phyloP scores from a whole-genome alignment of 2,797 vertebrate genomes.

The Cynopterus sphinx region DNA sequence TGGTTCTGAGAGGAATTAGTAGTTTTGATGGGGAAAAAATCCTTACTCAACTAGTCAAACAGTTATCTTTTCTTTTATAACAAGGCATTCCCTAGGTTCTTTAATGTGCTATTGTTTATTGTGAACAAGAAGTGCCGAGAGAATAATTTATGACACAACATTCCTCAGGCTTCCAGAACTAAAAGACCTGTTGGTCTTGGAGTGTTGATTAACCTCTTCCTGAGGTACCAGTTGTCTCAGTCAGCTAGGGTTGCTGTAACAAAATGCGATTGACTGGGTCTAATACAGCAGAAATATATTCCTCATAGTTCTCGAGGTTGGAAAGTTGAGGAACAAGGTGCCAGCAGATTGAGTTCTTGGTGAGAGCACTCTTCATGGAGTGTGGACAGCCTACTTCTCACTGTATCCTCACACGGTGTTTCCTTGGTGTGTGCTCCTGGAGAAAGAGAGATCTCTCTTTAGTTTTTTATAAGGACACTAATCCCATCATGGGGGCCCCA shows the following conservation, averaged over 20 bases:
- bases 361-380: neutral
- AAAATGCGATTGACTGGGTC: neutral
- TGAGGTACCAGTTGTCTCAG: neutral
- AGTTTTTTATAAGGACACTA: neutral
- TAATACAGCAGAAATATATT: neutral
- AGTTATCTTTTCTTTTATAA: neutral
- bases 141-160: neutral
- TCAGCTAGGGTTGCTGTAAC: neutral
- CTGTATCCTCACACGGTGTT: neutral
- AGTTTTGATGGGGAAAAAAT: neutral
- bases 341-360: neutral
- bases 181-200: neutral
- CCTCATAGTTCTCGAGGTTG: neutral
- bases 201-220: neutral
- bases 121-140: neutral
- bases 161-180: neutral
- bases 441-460: neutral
- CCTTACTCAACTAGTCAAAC: neutral
- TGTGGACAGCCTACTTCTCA: neutral
- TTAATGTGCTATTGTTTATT: neutral
- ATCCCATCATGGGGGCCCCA: neutral
- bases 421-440: neutral
- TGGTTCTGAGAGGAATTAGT: neutral
- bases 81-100: neutral
- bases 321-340: neutral